Evolutionary conservation across 2,888 invertebrate species (phyloP).

Genomic region (Habroteleia sp.): DNA sequence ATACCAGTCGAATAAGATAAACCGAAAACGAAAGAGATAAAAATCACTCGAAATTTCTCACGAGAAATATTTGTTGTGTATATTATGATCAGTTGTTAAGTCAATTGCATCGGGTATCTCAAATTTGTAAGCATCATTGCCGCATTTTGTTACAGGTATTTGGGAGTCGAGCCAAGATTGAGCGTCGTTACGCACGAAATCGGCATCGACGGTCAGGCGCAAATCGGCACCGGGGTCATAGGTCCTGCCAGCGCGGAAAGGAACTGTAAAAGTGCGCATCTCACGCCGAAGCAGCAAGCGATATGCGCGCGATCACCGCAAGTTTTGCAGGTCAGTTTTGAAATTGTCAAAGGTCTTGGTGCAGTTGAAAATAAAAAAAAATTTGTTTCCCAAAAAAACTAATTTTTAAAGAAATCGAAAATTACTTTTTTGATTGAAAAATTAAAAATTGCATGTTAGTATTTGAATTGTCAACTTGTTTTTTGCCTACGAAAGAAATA

Average conservation of each 20-base stretch:
- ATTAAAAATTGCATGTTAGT: no score
- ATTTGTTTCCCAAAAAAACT: no score
- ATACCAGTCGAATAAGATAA: slow-evolving; percentile 1
- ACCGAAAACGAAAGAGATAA: slow-evolving; percentile 10
- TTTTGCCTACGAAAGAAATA: no score
- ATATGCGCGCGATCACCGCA: slow-evolving; percentile 79
- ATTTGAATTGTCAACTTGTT: no score
- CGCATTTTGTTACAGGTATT: slow-evolving; percentile 72
- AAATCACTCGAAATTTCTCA: not conserved
- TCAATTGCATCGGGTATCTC: slow-evolving; percentile 22
- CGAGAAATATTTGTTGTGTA: no score
- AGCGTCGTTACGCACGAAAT: slow-evolving; percentile 70
- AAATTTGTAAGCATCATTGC: slow-evolving; percentile 8
- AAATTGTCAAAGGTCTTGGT: no score
- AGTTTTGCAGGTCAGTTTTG: slow-evolving; percentile 75
- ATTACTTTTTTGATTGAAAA: no score
- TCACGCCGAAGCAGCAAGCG: slow-evolving; percentile 78
- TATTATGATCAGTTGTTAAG: slow-evolving; percentile 13
- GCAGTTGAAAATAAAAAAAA: no score
- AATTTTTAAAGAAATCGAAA: no score
- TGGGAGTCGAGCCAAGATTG: slow-evolving; percentile 77
- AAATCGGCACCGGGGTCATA: slow-evolving; percentile 78
- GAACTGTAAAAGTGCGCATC: slow-evolving; percentile 78
- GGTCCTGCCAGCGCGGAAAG: slow-evolving; percentile 79
- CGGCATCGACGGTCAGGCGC: slow-evolving; percentile 71